Percentiles rank a stretch among this genome's conserved stretches.
These are phyloP conservation scores for Dreissena polymorpha DNA, from an alignment of 1,140 invertebrate species.

Conservation along the genomic window DNA sequence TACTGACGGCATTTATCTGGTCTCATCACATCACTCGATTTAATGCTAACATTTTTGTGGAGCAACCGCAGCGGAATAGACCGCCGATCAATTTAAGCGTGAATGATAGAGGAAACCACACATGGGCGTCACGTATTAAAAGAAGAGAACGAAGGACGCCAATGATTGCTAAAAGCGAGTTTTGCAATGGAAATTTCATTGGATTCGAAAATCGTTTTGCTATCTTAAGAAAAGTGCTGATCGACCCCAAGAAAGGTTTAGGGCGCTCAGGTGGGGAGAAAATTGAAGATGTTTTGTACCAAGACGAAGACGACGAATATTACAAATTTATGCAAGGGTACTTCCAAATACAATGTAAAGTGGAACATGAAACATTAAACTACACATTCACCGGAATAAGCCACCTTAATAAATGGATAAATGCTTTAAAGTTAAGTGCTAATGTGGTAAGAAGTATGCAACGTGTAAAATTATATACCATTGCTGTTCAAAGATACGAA, in stretches of 20 bases:
- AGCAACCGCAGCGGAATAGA: no score
- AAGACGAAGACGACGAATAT: constrained; percentile 71
- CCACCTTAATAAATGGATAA: constrained; percentile 63
- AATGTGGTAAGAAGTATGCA: background rate
- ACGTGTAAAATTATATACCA: constrained; percentile 44
- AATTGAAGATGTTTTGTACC: constrained; percentile 68
- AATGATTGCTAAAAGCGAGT: background rate
- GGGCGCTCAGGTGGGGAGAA: constrained; percentile 69
- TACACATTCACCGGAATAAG: constrained; percentile 33
- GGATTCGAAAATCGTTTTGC: constrained; percentile 59
- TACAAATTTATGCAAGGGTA: constrained; percentile 60
- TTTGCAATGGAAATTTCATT: constrained; percentile 51
- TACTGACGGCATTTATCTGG: no score
- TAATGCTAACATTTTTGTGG: no score
- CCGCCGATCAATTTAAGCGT: background rate
- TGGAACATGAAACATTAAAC: background rate
- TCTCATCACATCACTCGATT: no score
- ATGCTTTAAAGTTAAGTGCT: constrained; percentile 23
- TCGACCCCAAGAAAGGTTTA: constrained; percentile 48
- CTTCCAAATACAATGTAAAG: constrained; percentile 61
- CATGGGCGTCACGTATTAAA: background rate
- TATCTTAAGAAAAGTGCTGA: constrained; percentile 49
- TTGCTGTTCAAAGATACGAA: constrained; percentile 71
- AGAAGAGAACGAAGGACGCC: background rate
- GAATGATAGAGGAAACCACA: background rate